Evolutionary conservation across 2,113 vertebrate species (phyloP).

Genomic region (Mastomys natalensis): DNA sequence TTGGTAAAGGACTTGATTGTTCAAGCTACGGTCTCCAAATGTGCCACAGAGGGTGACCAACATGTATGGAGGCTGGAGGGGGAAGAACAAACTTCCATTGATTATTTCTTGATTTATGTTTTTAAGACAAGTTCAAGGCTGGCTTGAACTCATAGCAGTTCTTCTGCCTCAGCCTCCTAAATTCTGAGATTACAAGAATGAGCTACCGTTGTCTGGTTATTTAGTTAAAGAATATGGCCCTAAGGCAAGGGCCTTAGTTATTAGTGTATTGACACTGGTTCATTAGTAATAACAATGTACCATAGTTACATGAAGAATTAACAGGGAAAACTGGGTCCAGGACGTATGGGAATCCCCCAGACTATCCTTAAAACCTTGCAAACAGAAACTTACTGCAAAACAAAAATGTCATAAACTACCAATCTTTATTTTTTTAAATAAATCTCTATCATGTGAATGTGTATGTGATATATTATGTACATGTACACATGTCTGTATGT

Average conservation of each 20-base stretch:
- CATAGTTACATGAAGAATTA: neutral
- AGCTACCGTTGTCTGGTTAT: neutral
- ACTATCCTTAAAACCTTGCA: neutral
- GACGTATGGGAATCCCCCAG: neutral
- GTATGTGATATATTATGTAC: neutral
- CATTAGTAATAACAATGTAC: neutral
- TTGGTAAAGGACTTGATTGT: accelerated
- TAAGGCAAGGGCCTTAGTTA: neutral
- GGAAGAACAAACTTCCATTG: neutral
- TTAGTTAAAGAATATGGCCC: neutral
- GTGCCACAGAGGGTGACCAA: accelerated
- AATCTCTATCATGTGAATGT: neutral
- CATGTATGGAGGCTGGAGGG: neutral
- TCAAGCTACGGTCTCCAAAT: accelerated
- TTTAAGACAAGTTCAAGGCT: neutral
- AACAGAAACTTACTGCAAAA: neutral
- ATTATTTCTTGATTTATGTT: neutral
- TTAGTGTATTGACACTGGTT: neutral
- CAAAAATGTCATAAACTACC: neutral
- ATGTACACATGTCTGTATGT: neutral
- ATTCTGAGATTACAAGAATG: neutral
- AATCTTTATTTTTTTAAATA: neutral
- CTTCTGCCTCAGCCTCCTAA: neutral
- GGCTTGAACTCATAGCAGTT: neutral
- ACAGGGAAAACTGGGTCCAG: neutral